These are phyloP conservation scores for Gasterosteus aculeatus DNA, from an alignment of 2,113 vertebrate species.

Conservation along the genomic window DNA sequence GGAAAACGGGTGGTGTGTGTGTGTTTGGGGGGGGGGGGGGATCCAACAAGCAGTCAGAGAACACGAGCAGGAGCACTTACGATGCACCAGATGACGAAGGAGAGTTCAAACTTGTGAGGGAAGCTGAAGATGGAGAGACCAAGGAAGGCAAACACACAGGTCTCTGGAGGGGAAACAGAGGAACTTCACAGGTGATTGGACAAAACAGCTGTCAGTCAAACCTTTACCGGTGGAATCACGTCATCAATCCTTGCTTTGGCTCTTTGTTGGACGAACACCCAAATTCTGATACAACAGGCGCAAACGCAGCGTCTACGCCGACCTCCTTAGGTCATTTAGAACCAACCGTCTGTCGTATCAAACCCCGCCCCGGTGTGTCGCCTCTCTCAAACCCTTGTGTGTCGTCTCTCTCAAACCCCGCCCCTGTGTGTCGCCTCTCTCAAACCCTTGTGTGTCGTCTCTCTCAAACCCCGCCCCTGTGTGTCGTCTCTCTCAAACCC, in stretches of 20 bases:
- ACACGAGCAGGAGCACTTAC: constrained; percentile 80
- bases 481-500: no score
- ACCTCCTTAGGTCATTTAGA: no score
- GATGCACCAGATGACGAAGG: constrained; percentile 99
- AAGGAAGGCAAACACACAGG: constrained; percentile 97
- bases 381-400: no score
- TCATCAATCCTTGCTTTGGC: no score
- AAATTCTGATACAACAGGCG: background rate
- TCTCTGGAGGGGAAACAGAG: constrained; percentile 85
- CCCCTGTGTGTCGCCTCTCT: no score
- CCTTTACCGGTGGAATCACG: background rate
- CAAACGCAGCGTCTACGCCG: background rate
- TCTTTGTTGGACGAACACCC: no score
- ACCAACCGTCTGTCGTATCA: no score
- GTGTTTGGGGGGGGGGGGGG: no score
- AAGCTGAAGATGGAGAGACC: constrained; percentile 99
- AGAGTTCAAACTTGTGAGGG: constrained; percentile 98
- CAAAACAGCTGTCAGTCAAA: background rate
- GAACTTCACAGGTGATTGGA: background rate
- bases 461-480: no score
- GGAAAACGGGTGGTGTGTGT: background rate
- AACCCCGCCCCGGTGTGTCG: no score
- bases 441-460: no score
- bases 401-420: no score
- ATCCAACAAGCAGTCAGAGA: background rate